A percentile compares a stretch with the other conserved stretches of the same genome.
These are phyloP conservation scores for Tiliacea aurago DNA, from an alignment of 2,888 invertebrate species.

Conservation along the genomic window DNA sequence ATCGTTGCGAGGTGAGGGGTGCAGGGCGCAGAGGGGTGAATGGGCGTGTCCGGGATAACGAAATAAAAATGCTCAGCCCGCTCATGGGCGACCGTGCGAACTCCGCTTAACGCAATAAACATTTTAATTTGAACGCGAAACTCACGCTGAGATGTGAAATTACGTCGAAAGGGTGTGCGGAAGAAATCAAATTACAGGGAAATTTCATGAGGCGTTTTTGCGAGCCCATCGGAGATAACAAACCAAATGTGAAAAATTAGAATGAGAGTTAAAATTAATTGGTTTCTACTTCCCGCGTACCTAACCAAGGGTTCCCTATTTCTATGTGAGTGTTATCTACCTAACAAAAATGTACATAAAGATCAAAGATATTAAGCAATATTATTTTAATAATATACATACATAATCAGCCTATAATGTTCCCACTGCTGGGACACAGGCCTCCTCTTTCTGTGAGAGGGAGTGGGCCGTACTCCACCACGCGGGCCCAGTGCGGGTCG, in stretches of 20 bases:
- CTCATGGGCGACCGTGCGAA: conserved; percentile 87
- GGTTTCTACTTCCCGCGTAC: neutral
- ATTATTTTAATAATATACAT: neutral
- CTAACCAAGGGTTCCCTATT: neutral
- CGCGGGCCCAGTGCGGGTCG: too few species aligned
- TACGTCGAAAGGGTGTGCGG: conserved; percentile 83
- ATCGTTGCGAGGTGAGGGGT: conserved; percentile 76
- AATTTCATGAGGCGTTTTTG: conserved; percentile 77
- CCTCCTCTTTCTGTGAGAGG: too few species aligned
- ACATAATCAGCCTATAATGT: too few species aligned
- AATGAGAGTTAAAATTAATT: conserved; percentile 31
- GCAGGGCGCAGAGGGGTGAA: conserved; percentile 64
- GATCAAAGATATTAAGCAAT: neutral
- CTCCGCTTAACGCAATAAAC: conserved; percentile 89
- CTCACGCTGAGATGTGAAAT: conserved; percentile 89
- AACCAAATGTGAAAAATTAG: conserved; percentile 48
- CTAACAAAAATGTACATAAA: neutral
- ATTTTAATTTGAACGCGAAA: conserved; percentile 90
- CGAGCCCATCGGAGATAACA: conserved; percentile 56
- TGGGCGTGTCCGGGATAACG: conserved; percentile 82
- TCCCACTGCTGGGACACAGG: too few species aligned
- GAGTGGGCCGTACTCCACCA: too few species aligned
- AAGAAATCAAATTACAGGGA: conserved; percentile 85
- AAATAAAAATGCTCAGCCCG: conserved; percentile 87
- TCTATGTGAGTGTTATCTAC: neutral